Conservation (phyloP, 2,888 invertebrate species). For the Drymonia ruficornis region DNA sequence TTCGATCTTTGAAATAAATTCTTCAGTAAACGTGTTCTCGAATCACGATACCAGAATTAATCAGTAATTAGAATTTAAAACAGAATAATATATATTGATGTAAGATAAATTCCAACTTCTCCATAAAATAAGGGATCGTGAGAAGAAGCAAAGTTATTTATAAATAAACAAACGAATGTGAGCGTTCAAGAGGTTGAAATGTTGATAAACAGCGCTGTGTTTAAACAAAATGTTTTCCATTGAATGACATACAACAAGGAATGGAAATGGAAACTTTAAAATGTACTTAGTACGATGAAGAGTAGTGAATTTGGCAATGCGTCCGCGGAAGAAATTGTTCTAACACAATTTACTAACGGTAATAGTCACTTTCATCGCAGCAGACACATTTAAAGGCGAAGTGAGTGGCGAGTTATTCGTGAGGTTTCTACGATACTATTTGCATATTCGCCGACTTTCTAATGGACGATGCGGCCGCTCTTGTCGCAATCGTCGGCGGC, state of each 20-base stretch:
- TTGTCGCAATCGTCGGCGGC: conserved; percentile 79
- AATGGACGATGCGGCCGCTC: conserved; percentile 82
- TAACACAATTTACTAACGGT: conserved; percentile 80
- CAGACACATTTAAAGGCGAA: conserved; percentile 81
- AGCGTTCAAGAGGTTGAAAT: conserved; percentile 54
- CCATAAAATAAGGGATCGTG: conserved; percentile 48
- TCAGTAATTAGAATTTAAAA: not conserved
- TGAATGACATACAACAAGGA: conserved; percentile 48
- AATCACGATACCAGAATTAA: not conserved
- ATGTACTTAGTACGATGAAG: conserved; percentile 26
- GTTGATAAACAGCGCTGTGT: conserved; percentile 65
- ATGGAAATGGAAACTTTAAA: conserved; percentile 38
- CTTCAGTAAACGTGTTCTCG: not conserved
- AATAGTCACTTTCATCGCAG: conserved; percentile 83
- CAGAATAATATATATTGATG: not conserved
- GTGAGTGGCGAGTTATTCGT: conserved; percentile 84
- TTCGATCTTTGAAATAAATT: no score
- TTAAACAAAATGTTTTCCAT: conserved; percentile 59
- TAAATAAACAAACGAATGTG: conserved; percentile 62
- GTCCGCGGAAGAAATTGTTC: conserved; percentile 69
- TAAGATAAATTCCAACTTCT: not conserved
- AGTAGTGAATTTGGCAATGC: conserved; percentile 58
- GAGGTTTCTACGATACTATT: conserved; percentile 85
- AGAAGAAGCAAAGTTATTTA: conserved; percentile 59
- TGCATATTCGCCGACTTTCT: conserved; percentile 85